Base-by-base conservation (phyloP, 2,797 vertebrate genomes). In the Gallinago stenura region DNA sequence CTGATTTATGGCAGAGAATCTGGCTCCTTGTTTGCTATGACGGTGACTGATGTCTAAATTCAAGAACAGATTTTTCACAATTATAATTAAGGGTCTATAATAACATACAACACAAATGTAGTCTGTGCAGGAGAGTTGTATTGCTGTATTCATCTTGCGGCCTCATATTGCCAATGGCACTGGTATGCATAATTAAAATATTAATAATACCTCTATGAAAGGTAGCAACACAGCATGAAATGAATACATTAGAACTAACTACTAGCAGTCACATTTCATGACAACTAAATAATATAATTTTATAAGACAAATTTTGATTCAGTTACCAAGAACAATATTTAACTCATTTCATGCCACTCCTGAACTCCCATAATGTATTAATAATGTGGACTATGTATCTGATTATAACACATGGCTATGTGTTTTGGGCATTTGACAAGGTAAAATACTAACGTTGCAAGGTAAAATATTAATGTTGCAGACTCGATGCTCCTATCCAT, bases 151-250 rank as follows among this genome's bases (percentile, higher is more conserved):
- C 54, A 48, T 93, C 94, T 90, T 86, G 46, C 64, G n/a, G 69
- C 50, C 92, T 91, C 86, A 62, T 57, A 87, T 84, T 94, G 93
- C 92, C 94, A 93, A 84, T 83, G 89, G 89, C 61, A 83, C 35
- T 94, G 58, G 68, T 86, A 96, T 26, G 64, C 53, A 37, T 95
- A 93, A 95, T 81, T 95, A 87, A 93, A 95, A 83, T 91, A 90
- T 57, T 75, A 96, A 87, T 90, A 96, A 92, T 56, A 93, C 54
- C 50, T 93, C 82, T 82, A 79, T 64, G 64, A 87, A 95, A 96
- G 56, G 89, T 80, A 93, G 91, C 72, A 90, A 73, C 65, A 68
- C 77, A 80, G 35, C 43, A 79, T 43, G 73, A 90, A 94, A 82
- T 57, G 11, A 91, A 77, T 84, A 28, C 45, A 65, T 85, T 10